Conservation (phyloP, 2,113 vertebrate genomes). For the Fulica atra region DNA sequence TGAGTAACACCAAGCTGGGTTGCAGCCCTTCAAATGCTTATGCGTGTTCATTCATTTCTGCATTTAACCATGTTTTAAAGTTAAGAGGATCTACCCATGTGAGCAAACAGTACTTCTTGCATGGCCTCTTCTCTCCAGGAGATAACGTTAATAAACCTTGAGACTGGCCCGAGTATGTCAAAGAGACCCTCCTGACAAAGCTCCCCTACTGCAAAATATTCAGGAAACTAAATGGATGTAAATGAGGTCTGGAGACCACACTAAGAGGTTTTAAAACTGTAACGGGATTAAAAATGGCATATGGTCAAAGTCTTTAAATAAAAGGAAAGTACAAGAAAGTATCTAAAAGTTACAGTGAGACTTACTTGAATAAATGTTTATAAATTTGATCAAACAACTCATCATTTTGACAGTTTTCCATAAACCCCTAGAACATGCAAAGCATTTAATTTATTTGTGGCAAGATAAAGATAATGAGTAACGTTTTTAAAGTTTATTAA, state of each 20-base stretch:
- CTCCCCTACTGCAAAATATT: neutral
- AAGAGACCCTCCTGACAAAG: neutral
- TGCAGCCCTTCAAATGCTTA: neutral
- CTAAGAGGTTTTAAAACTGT: constrained; percentile 25
- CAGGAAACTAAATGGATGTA: neutral
- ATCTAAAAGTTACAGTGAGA: constrained; percentile 42
- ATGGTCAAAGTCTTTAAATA: constrained; percentile 25
- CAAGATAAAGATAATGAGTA: constrained; percentile 50
- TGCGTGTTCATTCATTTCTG: neutral
- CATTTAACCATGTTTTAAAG: neutral
- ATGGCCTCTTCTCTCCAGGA: neutral
- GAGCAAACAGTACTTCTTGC: neutral
- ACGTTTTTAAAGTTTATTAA: constrained; percentile 35
- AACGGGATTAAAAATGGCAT: neutral
- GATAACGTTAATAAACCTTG: neutral
- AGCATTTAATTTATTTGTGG: constrained; percentile 44
- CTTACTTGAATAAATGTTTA: constrained; percentile 49
- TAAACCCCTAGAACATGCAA: constrained; percentile 15
- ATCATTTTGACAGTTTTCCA: constrained; percentile 60
- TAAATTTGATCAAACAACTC: constrained; percentile 42
- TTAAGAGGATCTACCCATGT: neutral
- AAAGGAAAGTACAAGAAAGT: constrained; percentile 18
- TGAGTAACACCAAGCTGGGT: neutral
- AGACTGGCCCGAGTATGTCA: neutral
- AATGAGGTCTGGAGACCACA: neutral